Base-by-base conservation (phyloP, 2,797 vertebrate species). In the Alca torda region DNA sequence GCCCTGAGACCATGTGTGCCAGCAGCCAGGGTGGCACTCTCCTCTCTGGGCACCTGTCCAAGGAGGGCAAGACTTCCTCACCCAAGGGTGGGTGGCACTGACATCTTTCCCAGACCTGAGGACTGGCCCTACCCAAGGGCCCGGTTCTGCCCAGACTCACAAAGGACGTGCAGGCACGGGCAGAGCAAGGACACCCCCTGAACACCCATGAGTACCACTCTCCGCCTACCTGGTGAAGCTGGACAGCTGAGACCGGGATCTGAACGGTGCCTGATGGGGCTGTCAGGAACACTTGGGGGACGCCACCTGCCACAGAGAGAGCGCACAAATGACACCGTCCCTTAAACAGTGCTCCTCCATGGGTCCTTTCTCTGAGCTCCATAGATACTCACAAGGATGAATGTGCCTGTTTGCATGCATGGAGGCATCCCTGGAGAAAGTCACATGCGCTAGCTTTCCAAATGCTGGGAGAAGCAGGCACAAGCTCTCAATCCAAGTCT, bases 211-310 rank as follows among this genome's bases (percentile, higher is more conserved):
- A 72, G 54, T n/a, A 56, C 57, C 53, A 11, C 45, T 87, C 69
- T 54, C 46, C 10, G 35, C 98, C 98, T 99, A 99, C 99, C 99
- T 99, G 99, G 96, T 99, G 99, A 97, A 99, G 99, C 97, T 99
- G 99, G 97, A 99, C 99, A 80, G 99, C 99, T 37, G 99, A 99
- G 91, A 99, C 99, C 3, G 99, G 99, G 95, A 99, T 99, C 98
- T 99, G 99, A 96, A 99, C 99, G 9, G 99, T 99, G 96, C 99
- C 99, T n/a, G 98, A 98, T 31, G 99, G 99, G 25, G 98, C 99
- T 43, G 99, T 99, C 97, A 99, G 98, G 98, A 99, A 99, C 97
- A 99, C 99, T 96, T 99, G 99, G 96, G 99, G 98, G 72, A 99
- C 99, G 0, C 98, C 98, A 97, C 98, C 98, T 98, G 97, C 76